Evolutionary conservation across 2,888 invertebrate species (phyloP).

Genomic region (Drosophila melanocephala): DNA sequence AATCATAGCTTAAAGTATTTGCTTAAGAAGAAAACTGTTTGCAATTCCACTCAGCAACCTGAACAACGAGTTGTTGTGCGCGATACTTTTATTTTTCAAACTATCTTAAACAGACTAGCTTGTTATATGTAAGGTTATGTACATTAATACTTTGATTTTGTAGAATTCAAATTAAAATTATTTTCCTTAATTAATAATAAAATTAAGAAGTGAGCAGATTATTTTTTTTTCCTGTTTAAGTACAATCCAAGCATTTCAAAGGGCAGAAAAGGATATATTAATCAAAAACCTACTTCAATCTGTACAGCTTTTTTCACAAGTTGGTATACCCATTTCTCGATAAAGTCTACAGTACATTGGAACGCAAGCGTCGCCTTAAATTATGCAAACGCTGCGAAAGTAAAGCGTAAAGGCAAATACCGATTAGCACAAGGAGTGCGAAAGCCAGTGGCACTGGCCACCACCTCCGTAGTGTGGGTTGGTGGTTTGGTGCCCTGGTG

Average conservation of each 20-base stretch:
- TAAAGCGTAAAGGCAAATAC: conserved; percentile 55
- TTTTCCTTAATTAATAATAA: background rate
- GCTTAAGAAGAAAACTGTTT: background rate
- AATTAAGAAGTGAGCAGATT: background rate
- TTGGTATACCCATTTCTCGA: background rate
- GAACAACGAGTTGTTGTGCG: background rate
- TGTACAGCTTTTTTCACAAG: background rate
- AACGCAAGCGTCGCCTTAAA: conserved; percentile 21
- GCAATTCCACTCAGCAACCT: background rate
- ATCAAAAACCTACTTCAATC: background rate
- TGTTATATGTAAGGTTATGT: background rate
- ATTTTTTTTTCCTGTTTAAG: background rate
- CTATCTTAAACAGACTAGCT: background rate
- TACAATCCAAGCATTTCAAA: background rate
- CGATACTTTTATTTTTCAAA: background rate
- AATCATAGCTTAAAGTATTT: background rate
- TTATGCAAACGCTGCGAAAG: conserved; percentile 73
- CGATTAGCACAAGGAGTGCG: conserved; percentile 70
- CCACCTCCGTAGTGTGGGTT: conserved; percentile 1
- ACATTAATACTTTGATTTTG: background rate
- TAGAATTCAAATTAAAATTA: background rate
- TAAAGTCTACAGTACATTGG: conserved; percentile 29
- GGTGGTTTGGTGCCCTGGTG: background rate
- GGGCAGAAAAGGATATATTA: background rate
- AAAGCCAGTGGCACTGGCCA: conserved; percentile 36